Base-by-base conservation (phyloP, 2,797 vertebrate species). In the Eospalax fontanierii region DNA sequence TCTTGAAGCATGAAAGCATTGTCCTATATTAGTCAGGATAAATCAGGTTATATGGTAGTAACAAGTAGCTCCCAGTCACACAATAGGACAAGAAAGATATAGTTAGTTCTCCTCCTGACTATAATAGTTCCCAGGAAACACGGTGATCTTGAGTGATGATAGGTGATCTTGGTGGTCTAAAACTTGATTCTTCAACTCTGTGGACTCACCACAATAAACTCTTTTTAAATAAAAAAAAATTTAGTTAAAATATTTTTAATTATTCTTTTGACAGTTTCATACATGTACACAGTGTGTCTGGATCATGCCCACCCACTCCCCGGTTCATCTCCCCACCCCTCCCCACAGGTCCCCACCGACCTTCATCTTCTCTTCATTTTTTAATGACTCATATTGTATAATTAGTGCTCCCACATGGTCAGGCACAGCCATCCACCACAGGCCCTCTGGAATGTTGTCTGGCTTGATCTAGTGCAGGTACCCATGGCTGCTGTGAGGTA, bases 71-170 rank as follows among this genome's bases (percentile, higher is more conserved):
- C 73, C 33, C 0, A 38, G 19, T 15, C 40, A 16, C 18, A 19
- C 28, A 9, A 4, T 11, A 33, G 71, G 24, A 14, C 50, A n/a
- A 16, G 68, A 74, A 83, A 18, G 35, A 7, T 2, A 0, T 9
- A 2, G 19, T 46, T 24, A 28, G 9, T 7, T 0, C 30, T 61
- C 30, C 43, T 21, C 59, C 26, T 10, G 0, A 18, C 43, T 8
- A 0, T 4, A 0, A 0, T 11, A 18, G 26, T 10, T 40, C 15
- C 22, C 2, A 11, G 66, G 63, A 68, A 18, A 18, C 6, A 6
- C 4, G 7, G 59, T 4, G 8, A 9, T 50, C 57, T 4, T 50
- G 14, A 66, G 24, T 7, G 4, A 2, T 86, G 33, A 5, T 54
- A 12, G 83, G 59, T 6, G 22, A 6, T 2, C 78, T 90, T 50